phyloP scores from a whole-genome alignment of 2,113 vertebrate species.

The Brachirus orientalis region DNA sequence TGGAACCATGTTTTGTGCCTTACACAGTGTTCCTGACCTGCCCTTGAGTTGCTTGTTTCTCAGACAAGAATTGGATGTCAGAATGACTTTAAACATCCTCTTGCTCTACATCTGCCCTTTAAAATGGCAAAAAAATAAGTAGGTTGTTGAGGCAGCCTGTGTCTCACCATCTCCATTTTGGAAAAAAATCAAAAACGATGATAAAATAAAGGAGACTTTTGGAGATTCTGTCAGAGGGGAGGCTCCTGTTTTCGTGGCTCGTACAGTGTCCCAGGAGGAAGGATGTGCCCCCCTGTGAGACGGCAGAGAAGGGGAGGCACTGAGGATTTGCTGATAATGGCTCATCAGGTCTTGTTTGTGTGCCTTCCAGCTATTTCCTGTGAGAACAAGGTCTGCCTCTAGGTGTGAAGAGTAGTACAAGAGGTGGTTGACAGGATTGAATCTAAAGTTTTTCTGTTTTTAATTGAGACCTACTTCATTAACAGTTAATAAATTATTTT shows the following conservation, averaged over 20 bases:
- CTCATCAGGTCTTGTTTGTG: conserved; percentile 63
- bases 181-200: not conserved
- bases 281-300: conserved; percentile 17
- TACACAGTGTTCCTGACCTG: not conserved
- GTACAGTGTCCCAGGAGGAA: conserved; percentile 9
- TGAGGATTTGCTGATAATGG: conserved; percentile 23
- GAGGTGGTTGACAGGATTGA: not conserved
- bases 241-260: conserved; percentile 28
- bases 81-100: too few species aligned
- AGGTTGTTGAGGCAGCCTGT: too few species aligned
- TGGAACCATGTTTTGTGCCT: not conserved
- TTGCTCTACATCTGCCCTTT: not conserved
- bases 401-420: conserved; percentile 5
- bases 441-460: not conserved
- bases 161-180: too few species aligned
- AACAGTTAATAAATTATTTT: too few species aligned
- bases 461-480: too few species aligned
- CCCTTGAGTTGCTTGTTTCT: not conserved
- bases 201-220: conserved; percentile 6
- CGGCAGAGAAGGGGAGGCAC: conserved; percentile 8
- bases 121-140: not conserved
- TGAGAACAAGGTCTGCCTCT: conserved; percentile 15
- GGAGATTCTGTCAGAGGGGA: conserved; percentile 1
- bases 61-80: not conserved
- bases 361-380: conserved; percentile 27